Evolutionary conservation across 2,113 vertebrate species (phyloP), one percentile per base, ranked within the genome.

Genomic region (Acinonyx jubatus): DNA sequence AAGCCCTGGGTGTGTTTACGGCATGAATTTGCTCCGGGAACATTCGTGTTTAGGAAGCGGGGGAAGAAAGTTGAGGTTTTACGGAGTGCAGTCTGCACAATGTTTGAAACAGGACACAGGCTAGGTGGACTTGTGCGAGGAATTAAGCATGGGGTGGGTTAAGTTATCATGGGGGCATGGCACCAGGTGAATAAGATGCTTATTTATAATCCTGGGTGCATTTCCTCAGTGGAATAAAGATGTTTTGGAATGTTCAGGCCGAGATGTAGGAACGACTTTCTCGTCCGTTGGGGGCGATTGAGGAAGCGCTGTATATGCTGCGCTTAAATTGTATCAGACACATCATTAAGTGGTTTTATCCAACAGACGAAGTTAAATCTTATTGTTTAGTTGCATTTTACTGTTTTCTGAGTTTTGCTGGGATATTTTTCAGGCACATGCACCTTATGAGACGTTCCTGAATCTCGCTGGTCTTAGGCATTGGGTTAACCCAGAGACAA

Each of bases 51-150:
- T 33, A 4, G 89, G 92, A 90, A 97, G 88, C 61, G 1, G 65
- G 94, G 78, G 96, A 89, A 95, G 82, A 98, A 98, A 99, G 97
- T 98, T 98, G 81, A 78, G 76, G 95, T 93, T 98, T 96, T 94
- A 69, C 94, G 71, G 86, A 97, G 97, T 97, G 6, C 57, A 78
- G 94, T 96, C 93, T 82, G 96, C 80, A 87, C 96, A 94, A 91
- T 45, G 15, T 97, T 91, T 52, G 91, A 91, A 98, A 52, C 94
- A 85, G 87, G 97, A 81, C 97, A n/a, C 98, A 76, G 97, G 92
- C 97, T 89, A 73, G 12, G 4, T 84, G 27, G 95, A 61, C 86
- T 5, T 4, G 41, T 25, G 55, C 81, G 7, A 66, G 89, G 85
- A 83, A 52, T 63, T 66, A 36, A 29, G 66, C n/a, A 2, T 14